phyloP scores from a whole-genome alignment of 1,140 invertebrate genomes.

The Brachionus koreanus region DNA sequence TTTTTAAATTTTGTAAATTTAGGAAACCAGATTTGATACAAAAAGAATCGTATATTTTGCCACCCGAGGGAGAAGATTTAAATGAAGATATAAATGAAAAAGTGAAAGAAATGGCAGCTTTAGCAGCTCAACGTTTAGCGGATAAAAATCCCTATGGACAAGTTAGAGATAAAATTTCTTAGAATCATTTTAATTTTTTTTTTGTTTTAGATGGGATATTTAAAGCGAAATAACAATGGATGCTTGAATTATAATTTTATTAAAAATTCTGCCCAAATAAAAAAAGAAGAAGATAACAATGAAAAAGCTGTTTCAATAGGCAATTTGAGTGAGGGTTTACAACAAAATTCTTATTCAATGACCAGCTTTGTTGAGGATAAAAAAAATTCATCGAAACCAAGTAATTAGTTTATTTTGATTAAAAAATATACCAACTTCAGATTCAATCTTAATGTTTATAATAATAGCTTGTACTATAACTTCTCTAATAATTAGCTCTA shows the following conservation, averaged over 20 bases:
- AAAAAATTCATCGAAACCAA: constrained; percentile 76
- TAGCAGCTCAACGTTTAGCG: constrained; percentile 25
- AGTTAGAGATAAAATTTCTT: not conserved
- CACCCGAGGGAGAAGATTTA: constrained; percentile 10
- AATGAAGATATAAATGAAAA: constrained; percentile 18
- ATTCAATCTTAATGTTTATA: too few species aligned
- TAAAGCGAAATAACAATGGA: constrained; percentile 74
- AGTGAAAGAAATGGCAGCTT: constrained; percentile 21
- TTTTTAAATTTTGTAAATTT: not conserved
- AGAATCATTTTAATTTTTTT: constrained; percentile 44
- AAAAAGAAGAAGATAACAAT: constrained; percentile 45
- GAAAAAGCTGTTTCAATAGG: constrained; percentile 75
- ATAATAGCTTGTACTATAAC: too few species aligned
- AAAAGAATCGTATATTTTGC: constrained; percentile 22
- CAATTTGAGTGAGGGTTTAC: constrained; percentile 72
- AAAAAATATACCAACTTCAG: too few species aligned
- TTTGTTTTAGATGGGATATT: constrained; percentile 68
- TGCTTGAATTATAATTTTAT: constrained; percentile 82
- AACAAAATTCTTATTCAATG: constrained; percentile 69
- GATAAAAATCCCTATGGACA: constrained; percentile 8
- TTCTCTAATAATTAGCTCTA: too few species aligned
- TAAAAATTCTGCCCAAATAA: constrained; percentile 56
- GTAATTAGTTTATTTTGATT: constrained; percentile 50
- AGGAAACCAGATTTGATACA: not conserved
- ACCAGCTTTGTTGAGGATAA: constrained; percentile 78